These are phyloP conservation scores for Cynopterus brachyotis DNA, from an alignment of 2,113 vertebrate genomes.

Conservation along the genomic window DNA sequence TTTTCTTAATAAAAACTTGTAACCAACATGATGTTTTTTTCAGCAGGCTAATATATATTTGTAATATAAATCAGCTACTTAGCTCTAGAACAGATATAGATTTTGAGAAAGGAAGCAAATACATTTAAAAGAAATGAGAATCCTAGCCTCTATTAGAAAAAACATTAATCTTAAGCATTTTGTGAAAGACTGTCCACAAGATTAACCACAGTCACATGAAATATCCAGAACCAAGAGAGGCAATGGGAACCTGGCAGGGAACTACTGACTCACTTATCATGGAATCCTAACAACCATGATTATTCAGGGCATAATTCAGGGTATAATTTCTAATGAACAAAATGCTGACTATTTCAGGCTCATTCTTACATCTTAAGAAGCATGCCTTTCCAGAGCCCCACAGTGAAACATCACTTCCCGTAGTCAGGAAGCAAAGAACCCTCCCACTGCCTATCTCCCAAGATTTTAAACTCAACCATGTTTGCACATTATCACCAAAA, in stretches of 20 bases:
- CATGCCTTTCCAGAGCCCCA: neutral
- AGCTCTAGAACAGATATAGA: neutral
- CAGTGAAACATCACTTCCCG: neutral
- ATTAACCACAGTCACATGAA: neutral
- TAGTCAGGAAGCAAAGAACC: neutral
- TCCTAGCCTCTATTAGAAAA: accelerated
- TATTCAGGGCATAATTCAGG: accelerated
- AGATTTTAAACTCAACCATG: neutral
- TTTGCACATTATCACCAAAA: neutral
- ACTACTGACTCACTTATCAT: neutral
- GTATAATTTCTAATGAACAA: neutral
- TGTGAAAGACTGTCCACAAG: neutral
- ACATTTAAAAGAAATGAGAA: neutral
- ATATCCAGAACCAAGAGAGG: neutral
- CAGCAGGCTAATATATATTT: neutral
- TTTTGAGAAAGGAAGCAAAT: neutral
- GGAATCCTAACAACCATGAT: accelerated
- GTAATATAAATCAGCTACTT: neutral
- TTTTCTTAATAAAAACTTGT: neutral
- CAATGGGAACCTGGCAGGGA: too few relatives aligned
- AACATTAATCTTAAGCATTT: neutral
- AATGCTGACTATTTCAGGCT: neutral
- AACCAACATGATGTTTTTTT: neutral
- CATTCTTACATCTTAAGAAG: neutral
- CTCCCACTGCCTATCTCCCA: accelerated